These are phyloP conservation scores for Microtus montanus DNA, from an alignment of 2,113 vertebrate species.

Conservation along the genomic window DNA sequence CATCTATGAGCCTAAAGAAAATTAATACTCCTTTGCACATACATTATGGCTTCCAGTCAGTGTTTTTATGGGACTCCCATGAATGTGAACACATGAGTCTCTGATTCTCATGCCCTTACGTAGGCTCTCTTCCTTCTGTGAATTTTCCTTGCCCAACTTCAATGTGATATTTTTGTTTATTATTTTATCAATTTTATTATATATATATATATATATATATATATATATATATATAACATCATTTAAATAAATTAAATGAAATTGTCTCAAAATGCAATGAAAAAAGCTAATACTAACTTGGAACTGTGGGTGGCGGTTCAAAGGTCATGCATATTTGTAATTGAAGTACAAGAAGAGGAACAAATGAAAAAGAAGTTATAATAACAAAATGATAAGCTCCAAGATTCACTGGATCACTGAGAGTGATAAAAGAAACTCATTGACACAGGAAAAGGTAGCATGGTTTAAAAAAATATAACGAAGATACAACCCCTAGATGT, in stretches of 20 bases:
- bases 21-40: too few relatives aligned
- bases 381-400: neutral
- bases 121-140: neutral
- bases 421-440: neutral
- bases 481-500: neutral
- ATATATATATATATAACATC: neutral
- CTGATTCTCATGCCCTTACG: neutral
- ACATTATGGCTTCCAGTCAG: neutral
- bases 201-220: neutral
- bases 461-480: neutral
- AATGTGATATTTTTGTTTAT: neutral
- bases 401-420: neutral
- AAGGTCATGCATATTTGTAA: neutral
- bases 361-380: neutral
- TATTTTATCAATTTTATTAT: neutral
- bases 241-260: neutral
- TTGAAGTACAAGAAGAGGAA: neutral
- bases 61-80: too few relatives aligned
- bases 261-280: neutral
- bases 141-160: neutral
- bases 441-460: neutral
- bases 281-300: neutral
- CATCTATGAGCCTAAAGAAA: neutral
- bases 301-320: neutral
- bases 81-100: neutral